Base-by-base conservation (phyloP, 1,140 invertebrate species). In the Choristoneura fumiferana region DNA sequence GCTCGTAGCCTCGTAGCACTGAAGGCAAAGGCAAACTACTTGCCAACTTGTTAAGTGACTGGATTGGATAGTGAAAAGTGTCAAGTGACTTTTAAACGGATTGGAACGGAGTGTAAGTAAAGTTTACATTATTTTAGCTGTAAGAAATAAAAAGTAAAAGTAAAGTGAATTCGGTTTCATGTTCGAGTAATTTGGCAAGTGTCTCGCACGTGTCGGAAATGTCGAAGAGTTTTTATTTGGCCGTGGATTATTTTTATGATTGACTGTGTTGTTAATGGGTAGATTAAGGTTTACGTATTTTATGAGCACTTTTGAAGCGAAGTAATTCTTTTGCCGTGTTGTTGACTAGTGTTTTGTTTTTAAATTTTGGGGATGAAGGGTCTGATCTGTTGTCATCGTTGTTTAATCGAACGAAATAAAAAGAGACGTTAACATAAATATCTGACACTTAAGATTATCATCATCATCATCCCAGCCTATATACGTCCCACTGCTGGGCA, bases 1-100 rank as follows among this genome's bases (percentile, higher is more conserved):
- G 70, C 71, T 58, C 68, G 77, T 83, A 76, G 74, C 49, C 6
- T n/a, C 43, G 43, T 49, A 18, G 36, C 54, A 13, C n/a, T n/a
- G n/a, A n/a, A n/a, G n/a, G n/a, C n/a, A n/a, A n/a, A 6, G 6
- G 35, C 8, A 37, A 10, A 37, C n/a, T 37, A 4, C 3, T 37
- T 4, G 9, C 33, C 9, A 9, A 12, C 2, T 4, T 4, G n/a
- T 10, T 37, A 10, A 49, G 43, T 49, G 40, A 29, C 40, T 22
- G 40, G 22, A 14, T 9, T 17, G n/a, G 29, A 12, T 22, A 49
- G 43, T 45, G 40, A 4, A 29, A 18, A 45, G 40, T 49, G 43
- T 12, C 22, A 49, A 49, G 22, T 49, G n/a, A n/a, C 17, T 49
- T 49, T 15, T 49, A 29, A 29, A 29, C 17, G n/a, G 43, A 49